Evolutionary conservation across 2,888 invertebrate genomes (phyloP), one percentile per base, ranked within the genome.

Genomic region (Thymelicus lineola): DNA sequence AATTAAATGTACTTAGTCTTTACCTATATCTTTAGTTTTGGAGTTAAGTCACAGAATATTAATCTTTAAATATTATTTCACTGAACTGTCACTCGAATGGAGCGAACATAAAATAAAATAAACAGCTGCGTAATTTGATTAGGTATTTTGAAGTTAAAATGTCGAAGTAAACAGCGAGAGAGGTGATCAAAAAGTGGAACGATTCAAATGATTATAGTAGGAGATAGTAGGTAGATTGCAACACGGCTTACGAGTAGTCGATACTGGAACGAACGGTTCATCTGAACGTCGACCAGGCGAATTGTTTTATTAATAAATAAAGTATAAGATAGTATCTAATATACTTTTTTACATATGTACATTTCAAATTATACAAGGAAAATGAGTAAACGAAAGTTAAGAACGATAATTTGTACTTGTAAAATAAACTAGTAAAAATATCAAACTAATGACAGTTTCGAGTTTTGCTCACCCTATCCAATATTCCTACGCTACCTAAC

Each of bases 341-440:
- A 85, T 84, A 65, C 70, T 85, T 91, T 91, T 93, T 90, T 93
- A 93, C 93, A 93, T 93, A 93, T 93, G 84, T 93, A 93, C 93
- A 93, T 79, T 85, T 85, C 81, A 86, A 84, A 84, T 88, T 85
- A 90, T 89, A 88, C 86, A 88, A 89, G 84, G 64, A 65, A 72
- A 73, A 82, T 85, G 87, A 86, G 83, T 90, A 89, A 83, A 86
- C 85, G 87, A 42, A 90, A 84, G 12, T 86, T 82, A 86, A 85
- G 88, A 87, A 82, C 81, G 88, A 86, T 86, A 85, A 90, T 93
- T 92, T 93, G 92, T 92, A 93, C 93, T 93, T 86, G 83, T 84
- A 89, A 92, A 89, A 86, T 85, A 89, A 85, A 73, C 73, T 82
- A 82, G 83, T 84, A 78, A 81, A 85, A 87, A 86, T 82, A 82